Evolutionary conservation across 1,140 invertebrate genomes (phyloP), one percentile per base, ranked within the genome.

Genomic region (Pseudoatta argentina): DNA sequence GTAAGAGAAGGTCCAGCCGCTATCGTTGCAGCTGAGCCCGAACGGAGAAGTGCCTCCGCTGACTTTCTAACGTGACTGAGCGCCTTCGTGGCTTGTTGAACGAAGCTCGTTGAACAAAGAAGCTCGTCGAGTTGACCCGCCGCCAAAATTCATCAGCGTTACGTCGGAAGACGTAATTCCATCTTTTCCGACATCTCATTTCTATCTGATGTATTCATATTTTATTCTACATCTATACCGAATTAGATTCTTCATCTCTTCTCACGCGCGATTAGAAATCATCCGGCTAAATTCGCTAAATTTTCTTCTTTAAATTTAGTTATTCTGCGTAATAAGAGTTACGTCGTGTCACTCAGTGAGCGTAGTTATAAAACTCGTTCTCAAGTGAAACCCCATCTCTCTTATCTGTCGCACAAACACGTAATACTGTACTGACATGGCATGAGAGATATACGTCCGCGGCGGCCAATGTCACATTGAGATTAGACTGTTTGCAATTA

Each of bases 61-160:
- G 92, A 94, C 94, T 94, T 94, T 94, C 94, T 94, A 94, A 94
- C 93, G 91, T 93, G 92, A 93, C 92, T 91, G 92, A 93, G 93
- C 93, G 92, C 92, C 91, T 93, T 93, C 90, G 93, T 91, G 92
- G 90, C 91, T 93, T 91, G 92, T 91, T 89, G 91, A 93, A 93
- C 91, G 67, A 55, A 55, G 53, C 53, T 55, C 16, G 18, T 55
- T n/a, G 55, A 57, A 57, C 55, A 44, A 27, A 64, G 57, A 59
- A 66, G 59, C 59, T 85, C 59, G 16, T 27, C 53, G 51, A 18
- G 39, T 39, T 44, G 53, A 51, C 18, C 67, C 30, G 51, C 14
- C 67, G 53, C 63, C 51, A 44, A 85, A 59, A 83, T 85, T 59
- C 55, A 48, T 30, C 48, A 5, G 2, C 14, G 16, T 21, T 53